Evolutionary conservation across 1,140 invertebrate species (phyloP).

Genomic region (Heliconius hewitsoni): DNA sequence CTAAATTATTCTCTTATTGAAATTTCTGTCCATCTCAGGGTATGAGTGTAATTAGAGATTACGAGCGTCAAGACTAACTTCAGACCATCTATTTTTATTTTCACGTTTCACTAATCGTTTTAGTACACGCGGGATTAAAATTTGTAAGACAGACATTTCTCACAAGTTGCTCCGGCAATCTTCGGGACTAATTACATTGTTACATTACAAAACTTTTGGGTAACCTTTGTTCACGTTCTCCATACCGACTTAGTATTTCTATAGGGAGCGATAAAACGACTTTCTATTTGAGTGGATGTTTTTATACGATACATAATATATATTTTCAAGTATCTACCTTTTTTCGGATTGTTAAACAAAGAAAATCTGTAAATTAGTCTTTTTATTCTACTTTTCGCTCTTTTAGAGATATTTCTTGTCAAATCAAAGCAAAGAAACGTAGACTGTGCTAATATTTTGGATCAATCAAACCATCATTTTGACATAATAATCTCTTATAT

Average conservation of each 20-base stretch:
- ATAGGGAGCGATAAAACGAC: constrained; percentile 37
- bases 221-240: constrained; percentile 35
- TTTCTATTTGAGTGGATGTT: constrained; percentile 34
- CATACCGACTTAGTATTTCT: constrained; percentile 34
- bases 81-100: background rate
- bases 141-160: constrained; percentile 14
- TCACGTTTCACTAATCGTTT: background rate
- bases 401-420: too few species aligned
- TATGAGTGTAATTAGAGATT: background rate
- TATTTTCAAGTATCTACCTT: too few species aligned
- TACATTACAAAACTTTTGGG: constrained; percentile 32
- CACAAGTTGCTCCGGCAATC: constrained; percentile 13
- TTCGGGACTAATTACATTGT: constrained; percentile 34
- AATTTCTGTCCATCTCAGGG: background rate
- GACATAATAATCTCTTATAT: too few species aligned
- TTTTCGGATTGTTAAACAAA: background rate
- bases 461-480: too few species aligned
- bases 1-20: background rate
- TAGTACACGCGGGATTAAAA: constrained; percentile 14
- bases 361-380: too few species aligned
- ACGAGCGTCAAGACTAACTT: background rate
- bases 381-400: too few species aligned
- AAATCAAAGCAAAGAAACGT: too few species aligned
- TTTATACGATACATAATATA: background rate
- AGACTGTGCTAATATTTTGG: too few species aligned